Conservation (phyloP, 2,888 invertebrate species). For the Lithophane socia region DNA sequence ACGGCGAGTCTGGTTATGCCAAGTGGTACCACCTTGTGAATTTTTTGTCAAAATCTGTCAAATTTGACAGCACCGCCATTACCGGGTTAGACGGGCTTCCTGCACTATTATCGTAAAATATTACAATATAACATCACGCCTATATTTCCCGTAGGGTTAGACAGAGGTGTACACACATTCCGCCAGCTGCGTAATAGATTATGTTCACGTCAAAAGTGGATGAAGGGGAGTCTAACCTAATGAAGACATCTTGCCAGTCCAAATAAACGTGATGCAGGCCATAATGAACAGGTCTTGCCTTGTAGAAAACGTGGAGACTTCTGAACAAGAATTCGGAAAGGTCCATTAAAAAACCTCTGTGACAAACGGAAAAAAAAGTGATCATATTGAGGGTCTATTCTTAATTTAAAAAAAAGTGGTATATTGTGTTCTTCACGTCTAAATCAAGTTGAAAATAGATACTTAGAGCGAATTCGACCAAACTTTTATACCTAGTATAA, state of each 20-base stretch:
- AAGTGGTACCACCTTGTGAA: no score
- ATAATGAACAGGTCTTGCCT: background rate
- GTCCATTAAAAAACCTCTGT: background rate
- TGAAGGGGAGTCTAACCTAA: background rate
- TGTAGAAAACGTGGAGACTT: background rate
- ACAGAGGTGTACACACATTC: no score
- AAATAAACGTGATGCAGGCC: background rate
- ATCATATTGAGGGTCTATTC: background rate
- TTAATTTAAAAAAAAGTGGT: no score
- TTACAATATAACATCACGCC: background rate
- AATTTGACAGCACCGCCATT: background rate
- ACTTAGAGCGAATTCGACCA: no score
- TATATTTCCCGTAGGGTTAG: no score
- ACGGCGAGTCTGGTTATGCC: no score
- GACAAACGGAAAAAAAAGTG: background rate
- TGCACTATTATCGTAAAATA: background rate
- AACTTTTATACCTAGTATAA: no score
- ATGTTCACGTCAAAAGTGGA: background rate
- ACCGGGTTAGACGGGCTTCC: background rate
- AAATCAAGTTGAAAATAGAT: no score
- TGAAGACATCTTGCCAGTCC: background rate
- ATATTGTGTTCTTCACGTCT: no score
- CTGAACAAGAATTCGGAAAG: background rate
- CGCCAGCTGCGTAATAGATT: background rate
- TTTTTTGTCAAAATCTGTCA: background rate